These are phyloP conservation scores for Charadrius vociferus DNA, from an alignment of 2,113 vertebrate genomes.

Conservation along the genomic window DNA sequence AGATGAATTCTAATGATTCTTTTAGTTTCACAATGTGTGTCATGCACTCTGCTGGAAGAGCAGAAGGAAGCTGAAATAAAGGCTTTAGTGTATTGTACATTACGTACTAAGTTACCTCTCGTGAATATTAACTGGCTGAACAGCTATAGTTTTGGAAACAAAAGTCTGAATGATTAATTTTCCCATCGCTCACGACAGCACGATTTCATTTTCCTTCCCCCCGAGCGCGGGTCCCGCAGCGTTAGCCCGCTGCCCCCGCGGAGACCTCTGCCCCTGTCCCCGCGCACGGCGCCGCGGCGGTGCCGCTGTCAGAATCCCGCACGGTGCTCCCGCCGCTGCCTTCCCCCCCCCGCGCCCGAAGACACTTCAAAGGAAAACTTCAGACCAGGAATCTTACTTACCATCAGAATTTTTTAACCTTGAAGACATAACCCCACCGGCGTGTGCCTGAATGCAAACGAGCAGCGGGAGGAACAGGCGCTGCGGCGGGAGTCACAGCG, in stretches of 20 bases:
- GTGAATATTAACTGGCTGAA: background rate
- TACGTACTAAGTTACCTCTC: background rate
- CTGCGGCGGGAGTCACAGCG: background rate
- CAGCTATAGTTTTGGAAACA: conserved; percentile 6
- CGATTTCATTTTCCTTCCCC: background rate
- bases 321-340: background rate
- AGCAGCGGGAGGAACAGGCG: background rate
- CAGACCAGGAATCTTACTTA: conserved; percentile 45
- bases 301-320: background rate
- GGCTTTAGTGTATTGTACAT: background rate
- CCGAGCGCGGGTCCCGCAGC: background rate
- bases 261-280: background rate
- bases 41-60: background rate
- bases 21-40: background rate
- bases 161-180: background rate
- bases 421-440: conserved; percentile 41
- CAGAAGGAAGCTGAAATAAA: conserved; percentile 6
- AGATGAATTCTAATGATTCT: conserved; percentile 2
- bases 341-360: conserved; percentile 34
- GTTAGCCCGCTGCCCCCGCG: background rate
- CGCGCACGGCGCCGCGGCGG: background rate
- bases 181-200: background rate
- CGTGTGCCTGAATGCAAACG: conserved; percentile 31
- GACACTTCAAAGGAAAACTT: conserved; percentile 63
- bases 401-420: conserved; percentile 57